Evolutionary conservation across 2,888 invertebrate genomes (phyloP), one percentile per base, ranked within the genome.

Genomic region (Drosophila phalerata): DNA sequence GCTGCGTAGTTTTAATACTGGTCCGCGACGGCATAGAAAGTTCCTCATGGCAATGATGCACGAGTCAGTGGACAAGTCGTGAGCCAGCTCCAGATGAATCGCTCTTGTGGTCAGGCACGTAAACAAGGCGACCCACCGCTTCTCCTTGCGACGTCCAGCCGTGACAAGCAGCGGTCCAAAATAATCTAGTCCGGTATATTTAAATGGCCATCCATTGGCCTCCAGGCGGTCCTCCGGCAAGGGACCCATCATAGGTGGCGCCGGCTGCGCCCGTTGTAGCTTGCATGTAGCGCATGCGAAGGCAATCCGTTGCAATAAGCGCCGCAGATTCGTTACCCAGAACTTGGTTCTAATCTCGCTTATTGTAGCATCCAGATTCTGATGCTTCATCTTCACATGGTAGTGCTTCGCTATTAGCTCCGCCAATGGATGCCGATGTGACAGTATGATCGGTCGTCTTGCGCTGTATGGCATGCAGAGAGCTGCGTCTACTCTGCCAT

Each of bases 81-180:
- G 19, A 1, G 34, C 49, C 19, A 49, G 5, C 22, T 56, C 56
- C 28, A 49, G 3, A 10, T 43, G 51, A 9, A 57, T 47, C 15
- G 40, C 65, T 28, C 32, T 51, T 10, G 45, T 52, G 38, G 22
- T 22, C 22, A 22, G 22, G 22, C 22, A 22, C 4, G 22, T 22
- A 22, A 22, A 3, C 22, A 22, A 22, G 22, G 22, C 22, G 4
- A 22, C 22, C 22, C 22, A 22, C 22, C 22, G 22, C 22, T 22
- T 22, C 45, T 43, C 43, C 9, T 13, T 40, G 2, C 40, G 17
- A 6, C 40, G 10, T 17, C 17, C 40, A 17, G 3, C 9, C 10
- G 9, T 15, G 1, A 40, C 3, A 5, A 40, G 17, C 17, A 22
- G 43, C 9, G 45, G 48, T 17, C n/a, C 47, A 30, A 30, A 45